These are phyloP conservation scores for Eospalax fontanierii DNA, from an alignment of 2,797 vertebrate genomes.

Conservation along the genomic window DNA sequence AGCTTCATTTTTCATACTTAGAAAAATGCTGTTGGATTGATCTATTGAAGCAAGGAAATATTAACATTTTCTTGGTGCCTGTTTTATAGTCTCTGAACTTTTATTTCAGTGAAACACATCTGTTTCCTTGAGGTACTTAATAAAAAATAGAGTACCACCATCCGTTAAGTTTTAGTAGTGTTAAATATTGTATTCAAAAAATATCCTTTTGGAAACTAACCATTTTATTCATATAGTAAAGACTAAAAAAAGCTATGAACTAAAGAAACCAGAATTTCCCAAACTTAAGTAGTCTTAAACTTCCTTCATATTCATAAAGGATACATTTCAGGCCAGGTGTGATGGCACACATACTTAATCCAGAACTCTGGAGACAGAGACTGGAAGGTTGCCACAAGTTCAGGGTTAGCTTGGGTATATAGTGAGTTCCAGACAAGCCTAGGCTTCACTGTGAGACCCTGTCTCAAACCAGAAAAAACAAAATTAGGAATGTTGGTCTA, in stretches of 20 bases:
- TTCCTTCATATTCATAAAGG: background rate
- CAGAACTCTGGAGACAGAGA: background rate
- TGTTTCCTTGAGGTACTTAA: constrained; percentile 35
- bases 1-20: background rate
- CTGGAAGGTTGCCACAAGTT: background rate
- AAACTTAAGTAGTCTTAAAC: constrained; percentile 25
- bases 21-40: background rate
- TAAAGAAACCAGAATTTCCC: constrained; percentile 38
- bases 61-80: background rate
- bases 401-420: background rate
- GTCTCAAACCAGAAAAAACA: background rate
- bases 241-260: constrained; percentile 52
- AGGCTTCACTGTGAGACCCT: background rate
- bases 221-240: background rate
- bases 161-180: background rate
- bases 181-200: constrained; percentile 30
- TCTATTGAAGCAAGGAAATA: background rate
- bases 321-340: background rate
- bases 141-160: background rate
- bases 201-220: constrained; percentile 24
- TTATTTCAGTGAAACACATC: background rate
- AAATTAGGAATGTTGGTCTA: constrained; percentile 25
- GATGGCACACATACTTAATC: background rate
- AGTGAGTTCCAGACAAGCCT: background rate
- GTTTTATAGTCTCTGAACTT: background rate